Base-by-base conservation (phyloP, 1,140 invertebrate genomes). In the Drosophila mayri region DNA sequence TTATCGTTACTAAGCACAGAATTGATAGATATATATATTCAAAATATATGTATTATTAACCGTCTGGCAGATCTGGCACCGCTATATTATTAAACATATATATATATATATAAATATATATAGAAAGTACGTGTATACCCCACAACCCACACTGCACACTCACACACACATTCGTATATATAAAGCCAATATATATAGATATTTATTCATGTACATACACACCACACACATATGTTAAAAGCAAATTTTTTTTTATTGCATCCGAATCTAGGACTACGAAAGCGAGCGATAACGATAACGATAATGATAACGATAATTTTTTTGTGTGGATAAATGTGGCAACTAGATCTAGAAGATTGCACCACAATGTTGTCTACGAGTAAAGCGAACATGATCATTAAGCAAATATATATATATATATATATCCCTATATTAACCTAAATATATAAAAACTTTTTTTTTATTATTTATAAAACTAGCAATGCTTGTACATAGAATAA, bases 401-500 rank as follows among this genome's bases (percentile, higher is more conserved):
- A 65, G 35, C 40, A 73, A 25, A 25, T 25, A 25, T 40, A 74
- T 73, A 74, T 43, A 74, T 22, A 58, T 40, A 62, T 28, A 71
- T 46, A 63, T 44, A 75, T 22, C 41, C 37, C 38, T 22, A 61
- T 59, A 66, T 61, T 62, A 66, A 73, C 41, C 55, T 49, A 74
- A 46, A 60, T 38, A 55, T 43, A 41, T 68, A 49, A 35, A 28
- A 46, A 58, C 11, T 18, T 32, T 74, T 67, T 76, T 76, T 76
- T 76, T 75, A 76, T 76, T 76, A 76, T 77, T 87, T 86, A 86
- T 80, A 66, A 66, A 74, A 49, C 58, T 86, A 86, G 83, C 76
- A 87, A 87, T 80, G 79, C 83, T 87, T 87, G 83, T 87, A 76
- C 66, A 87, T 87, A 68, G 78, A 84, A 37, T 65, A 76, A 87